Base-by-base conservation (phyloP, 2,797 vertebrate genomes). In the Myripristis murdjan region DNA sequence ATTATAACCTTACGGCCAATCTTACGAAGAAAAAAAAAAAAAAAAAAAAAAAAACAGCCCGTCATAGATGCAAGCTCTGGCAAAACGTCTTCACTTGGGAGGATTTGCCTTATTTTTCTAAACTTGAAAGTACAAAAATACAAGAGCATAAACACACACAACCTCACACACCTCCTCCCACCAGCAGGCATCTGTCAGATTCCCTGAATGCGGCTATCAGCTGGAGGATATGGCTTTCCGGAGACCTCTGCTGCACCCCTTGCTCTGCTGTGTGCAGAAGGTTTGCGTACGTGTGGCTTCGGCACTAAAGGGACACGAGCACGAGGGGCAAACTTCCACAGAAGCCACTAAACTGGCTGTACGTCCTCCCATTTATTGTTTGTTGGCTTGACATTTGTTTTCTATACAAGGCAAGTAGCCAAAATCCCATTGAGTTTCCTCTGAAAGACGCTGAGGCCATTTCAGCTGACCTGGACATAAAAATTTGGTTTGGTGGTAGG, bases 231-330 rank as follows among this genome's bases (percentile, higher is more conserved):
- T 66, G 63, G 57, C 64, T 79, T 54, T 47, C 33, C 28, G 0
- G 2, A 51, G 64, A 8, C n/a, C 8, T 43, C 41, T 73, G 12
- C 20, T 18, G 18, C 5, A 35, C 43, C 20, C 43, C 57, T 35
- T 54, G 53, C 54, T 65, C 73, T 23, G 12, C 57, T 67, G 61
- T 58, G 44, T 22, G 69, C 59, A 54, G 53, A 75, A 6, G 20
- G 49, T 16, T 61, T 22, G 56, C 56, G 62, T 62, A 70, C 20
- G 44, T 77, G 86, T 70, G 81, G 78, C 61, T 58, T 51, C 37
- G 52, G 92, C 90, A 92, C 91, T 90, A 72, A 85, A 70, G 72
- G 90, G 92, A 92, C 90, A 90, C 44, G 70, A 72, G 53, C 1
- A 1, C 7, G 22, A 60, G 70, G n/a, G 70, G 44, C 61, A 76